Percentiles rank a stretch among this genome's conserved stretches.
Evolutionary conservation across 2,113 vertebrate genomes (phyloP).

Genomic region (Poicephalus meyeri): DNA sequence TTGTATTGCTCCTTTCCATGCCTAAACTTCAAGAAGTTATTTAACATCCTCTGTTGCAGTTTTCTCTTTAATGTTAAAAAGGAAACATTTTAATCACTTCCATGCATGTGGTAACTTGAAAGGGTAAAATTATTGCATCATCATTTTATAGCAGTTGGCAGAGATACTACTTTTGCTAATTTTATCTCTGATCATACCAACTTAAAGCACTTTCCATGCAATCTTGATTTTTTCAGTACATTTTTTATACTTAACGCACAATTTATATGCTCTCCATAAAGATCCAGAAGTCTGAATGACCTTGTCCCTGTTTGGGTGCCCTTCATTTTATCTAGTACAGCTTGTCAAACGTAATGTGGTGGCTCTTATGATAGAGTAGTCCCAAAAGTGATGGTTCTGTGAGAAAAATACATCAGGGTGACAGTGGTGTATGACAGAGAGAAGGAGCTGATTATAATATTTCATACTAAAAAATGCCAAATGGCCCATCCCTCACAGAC

Average conservation of each 20-base stretch:
- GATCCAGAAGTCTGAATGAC: conserved; percentile 26
- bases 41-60: neutral
- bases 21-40: neutral
- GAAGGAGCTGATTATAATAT: conserved; percentile 32
- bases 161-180: conserved; percentile 44
- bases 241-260: conserved; percentile 6
- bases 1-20: conserved; percentile 6
- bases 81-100: conserved; percentile 47
- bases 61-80: neutral
- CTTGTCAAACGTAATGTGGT: conserved; percentile 45
- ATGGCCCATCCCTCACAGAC: neutral
- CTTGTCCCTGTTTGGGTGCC: conserved; percentile 57
- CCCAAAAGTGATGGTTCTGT: conserved; percentile 40
- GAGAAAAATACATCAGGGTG: conserved; percentile 36
- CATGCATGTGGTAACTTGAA: conserved; percentile 54
- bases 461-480: conserved; percentile 31
- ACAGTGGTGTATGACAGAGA: neutral
- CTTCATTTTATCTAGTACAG: conserved; percentile 48
- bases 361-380: conserved; percentile 36
- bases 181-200: conserved; percentile 43
- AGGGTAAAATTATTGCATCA: conserved; percentile 65
- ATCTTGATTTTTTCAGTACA: neutral
- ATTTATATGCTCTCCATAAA: conserved; percentile 34
- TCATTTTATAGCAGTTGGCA: conserved; percentile 58
- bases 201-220: conserved; percentile 37